Conservation (phyloP, 2,113 vertebrate species). For the Equus przewalskii region DNA sequence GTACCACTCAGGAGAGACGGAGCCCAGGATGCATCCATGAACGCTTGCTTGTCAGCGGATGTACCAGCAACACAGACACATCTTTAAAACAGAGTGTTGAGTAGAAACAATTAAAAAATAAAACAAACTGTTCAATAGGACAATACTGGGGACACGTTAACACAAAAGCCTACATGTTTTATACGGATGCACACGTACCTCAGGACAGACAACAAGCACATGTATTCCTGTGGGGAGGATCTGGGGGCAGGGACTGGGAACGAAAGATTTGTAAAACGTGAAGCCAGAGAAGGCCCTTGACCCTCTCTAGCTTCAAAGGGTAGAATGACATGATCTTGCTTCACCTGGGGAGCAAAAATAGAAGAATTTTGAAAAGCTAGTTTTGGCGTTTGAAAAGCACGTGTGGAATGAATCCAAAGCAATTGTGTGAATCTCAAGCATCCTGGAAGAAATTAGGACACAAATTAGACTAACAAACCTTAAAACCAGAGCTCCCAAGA, state of each 20-base stretch:
- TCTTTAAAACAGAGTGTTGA: not conserved
- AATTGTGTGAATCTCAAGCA: not conserved
- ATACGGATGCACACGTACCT: fast-evolving
- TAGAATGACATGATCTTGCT: not conserved
- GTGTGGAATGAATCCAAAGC: not conserved
- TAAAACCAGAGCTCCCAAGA: not conserved
- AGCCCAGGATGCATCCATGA: fast-evolving
- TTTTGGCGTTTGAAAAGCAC: not conserved
- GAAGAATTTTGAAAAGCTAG: not conserved
- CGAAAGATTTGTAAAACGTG: not conserved
- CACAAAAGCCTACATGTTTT: too few relatives aligned
- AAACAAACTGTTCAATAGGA: not conserved
- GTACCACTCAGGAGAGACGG: not conserved
- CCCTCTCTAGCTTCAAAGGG: not conserved
- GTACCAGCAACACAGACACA: fast-evolving
- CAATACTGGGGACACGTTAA: not conserved
- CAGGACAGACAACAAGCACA: not conserved
- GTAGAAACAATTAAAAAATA: too few relatives aligned
- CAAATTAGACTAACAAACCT: not conserved
- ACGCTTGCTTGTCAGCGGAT: fast-evolving
- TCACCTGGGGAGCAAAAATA: not conserved
- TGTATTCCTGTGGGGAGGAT: fast-evolving
- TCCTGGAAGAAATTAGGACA: not conserved
- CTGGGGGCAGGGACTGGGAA: fast-evolving
- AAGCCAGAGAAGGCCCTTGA: not conserved